Percentiles rank a stretch among this genome's conserved stretches.
These are phyloP conservation scores for Sebastes reedi DNA, from an alignment of 2,797 vertebrate species.

Conservation along the genomic window DNA sequence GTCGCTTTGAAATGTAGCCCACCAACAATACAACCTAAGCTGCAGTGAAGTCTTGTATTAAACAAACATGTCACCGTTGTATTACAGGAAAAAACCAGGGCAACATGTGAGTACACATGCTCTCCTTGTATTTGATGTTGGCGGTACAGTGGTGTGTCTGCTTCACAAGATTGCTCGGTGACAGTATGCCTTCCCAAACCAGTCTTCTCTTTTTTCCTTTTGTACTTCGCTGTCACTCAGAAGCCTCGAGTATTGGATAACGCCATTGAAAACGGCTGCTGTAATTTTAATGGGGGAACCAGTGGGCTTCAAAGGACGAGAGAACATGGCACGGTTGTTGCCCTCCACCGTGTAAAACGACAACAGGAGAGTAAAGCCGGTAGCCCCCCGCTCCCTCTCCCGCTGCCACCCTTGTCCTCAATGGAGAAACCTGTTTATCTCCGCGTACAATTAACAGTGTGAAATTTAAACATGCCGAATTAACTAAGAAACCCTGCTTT, in stretches of 20 bases:
- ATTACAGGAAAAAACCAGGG: conserved; percentile 9
- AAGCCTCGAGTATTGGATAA: conserved; percentile 76
- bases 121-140: conserved; percentile 31
- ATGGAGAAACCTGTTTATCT: conserved; percentile 82
- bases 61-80: conserved; percentile 13
- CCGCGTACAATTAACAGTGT: conserved; percentile 81
- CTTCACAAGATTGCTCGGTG: conserved; percentile 53
- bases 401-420: conserved; percentile 52
- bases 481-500: conserved; percentile 82
- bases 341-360: conserved; percentile 62
- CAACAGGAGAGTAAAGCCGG: conserved; percentile 58
- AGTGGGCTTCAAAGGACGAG: conserved; percentile 70
- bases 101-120: conserved; percentile 18
- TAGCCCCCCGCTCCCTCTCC: conserved; percentile 29
- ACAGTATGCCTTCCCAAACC: conserved; percentile 51
- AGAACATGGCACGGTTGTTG: conserved; percentile 69
- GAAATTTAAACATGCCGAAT: conserved; percentile 83
- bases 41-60: not conserved
- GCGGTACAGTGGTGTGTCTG: conserved; percentile 38
- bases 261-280: conserved; percentile 66
- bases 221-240: conserved; percentile 72
- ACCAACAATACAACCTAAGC: conserved; percentile 8
- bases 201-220: conserved; percentile 50
- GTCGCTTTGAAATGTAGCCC: conserved; percentile 36
- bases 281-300: conserved; percentile 74